Evolutionary conservation across 2,797 vertebrate genomes (phyloP).

Genomic region (Cuniculus paca): DNA sequence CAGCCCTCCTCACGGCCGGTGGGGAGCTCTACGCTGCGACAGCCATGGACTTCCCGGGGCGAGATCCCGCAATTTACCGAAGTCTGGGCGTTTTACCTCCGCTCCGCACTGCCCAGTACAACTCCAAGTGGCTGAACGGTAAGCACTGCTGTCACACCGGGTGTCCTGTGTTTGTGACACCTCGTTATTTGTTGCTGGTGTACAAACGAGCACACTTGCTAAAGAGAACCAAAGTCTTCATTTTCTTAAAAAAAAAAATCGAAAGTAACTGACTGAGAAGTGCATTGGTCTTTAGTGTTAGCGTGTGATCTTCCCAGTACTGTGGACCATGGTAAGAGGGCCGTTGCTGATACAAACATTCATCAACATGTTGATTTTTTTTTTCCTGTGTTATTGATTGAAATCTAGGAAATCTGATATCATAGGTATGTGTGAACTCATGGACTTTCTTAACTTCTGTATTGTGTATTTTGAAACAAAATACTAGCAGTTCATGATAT

Average conservation of each 20-base stretch:
- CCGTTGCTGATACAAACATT: fast-evolving
- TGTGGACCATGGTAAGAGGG: fast-evolving
- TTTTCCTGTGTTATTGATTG: not conserved
- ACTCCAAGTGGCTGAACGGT: conserved; percentile 99
- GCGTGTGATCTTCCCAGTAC: fast-evolving
- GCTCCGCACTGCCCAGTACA: conserved; percentile 98
- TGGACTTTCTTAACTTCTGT: not conserved
- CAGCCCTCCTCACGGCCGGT: conserved; percentile 95
- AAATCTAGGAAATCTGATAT: not conserved
- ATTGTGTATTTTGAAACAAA: not conserved
- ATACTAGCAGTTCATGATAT: not conserved
- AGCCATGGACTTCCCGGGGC: conserved; percentile 98
- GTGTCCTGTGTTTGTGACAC: not conserved
- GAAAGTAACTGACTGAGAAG: not conserved
- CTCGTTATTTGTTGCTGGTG: not conserved
- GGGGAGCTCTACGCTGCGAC: conserved; percentile 98
- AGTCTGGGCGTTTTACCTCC: conserved; percentile 96
- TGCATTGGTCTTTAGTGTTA: not conserved
- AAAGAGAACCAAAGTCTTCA: not conserved
- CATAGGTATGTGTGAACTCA: not conserved
- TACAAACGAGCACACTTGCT: not conserved
- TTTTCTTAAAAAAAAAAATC: not conserved
- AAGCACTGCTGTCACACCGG: fast-evolving
- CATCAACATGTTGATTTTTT: not conserved
- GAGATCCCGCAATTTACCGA: conserved; percentile 98